These are phyloP conservation scores for Spilosoma lubricipeda DNA, from an alignment of 2,888 invertebrate species.

Conservation along the genomic window DNA sequence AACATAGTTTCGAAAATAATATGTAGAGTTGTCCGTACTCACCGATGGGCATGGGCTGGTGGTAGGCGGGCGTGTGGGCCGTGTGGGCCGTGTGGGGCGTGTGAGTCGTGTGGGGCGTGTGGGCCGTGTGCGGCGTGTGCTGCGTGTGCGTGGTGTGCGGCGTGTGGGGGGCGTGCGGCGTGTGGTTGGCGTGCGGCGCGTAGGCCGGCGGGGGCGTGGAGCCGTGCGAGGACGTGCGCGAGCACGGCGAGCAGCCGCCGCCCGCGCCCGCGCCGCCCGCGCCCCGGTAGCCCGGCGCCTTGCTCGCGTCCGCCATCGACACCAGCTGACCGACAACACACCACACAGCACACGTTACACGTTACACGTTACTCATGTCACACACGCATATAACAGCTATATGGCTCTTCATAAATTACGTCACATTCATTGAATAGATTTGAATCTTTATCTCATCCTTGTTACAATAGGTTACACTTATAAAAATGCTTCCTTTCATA, in stretches of 20 bases:
- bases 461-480: too few relatives aligned
- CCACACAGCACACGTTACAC: neutral
- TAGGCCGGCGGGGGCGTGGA: conserved; percentile 78
- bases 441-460: too few relatives aligned
- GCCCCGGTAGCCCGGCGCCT: conserved; percentile 96
- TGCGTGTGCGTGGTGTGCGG: conserved; percentile 34
- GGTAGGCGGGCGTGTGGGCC: conserved; percentile 49
- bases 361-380: too few relatives aligned
- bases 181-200: conserved; percentile 45
- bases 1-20: neutral
- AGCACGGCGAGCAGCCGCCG: conserved; percentile 91
- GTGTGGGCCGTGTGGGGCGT: conserved; percentile 35
- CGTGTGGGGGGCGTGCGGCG: conserved; percentile 30
- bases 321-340: conserved; percentile 2
- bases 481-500: too few relatives aligned
- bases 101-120: conserved; percentile 9
- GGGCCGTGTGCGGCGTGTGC: conserved; percentile 28
- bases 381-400: too few relatives aligned
- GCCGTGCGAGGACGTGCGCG: conserved; percentile 82
- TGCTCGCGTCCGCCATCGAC: conserved; percentile 92
- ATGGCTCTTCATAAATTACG: too few relatives aligned
- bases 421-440: too few relatives aligned
- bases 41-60: conserved; percentile 63
- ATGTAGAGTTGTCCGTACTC: neutral
- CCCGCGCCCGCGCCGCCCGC: conserved; percentile 87